Percentiles rank a stretch among this genome's conserved stretches.
These are phyloP conservation scores for Corythornis leucogaster DNA, from an alignment of 2,797 vertebrate species.

Conservation along the genomic window DNA sequence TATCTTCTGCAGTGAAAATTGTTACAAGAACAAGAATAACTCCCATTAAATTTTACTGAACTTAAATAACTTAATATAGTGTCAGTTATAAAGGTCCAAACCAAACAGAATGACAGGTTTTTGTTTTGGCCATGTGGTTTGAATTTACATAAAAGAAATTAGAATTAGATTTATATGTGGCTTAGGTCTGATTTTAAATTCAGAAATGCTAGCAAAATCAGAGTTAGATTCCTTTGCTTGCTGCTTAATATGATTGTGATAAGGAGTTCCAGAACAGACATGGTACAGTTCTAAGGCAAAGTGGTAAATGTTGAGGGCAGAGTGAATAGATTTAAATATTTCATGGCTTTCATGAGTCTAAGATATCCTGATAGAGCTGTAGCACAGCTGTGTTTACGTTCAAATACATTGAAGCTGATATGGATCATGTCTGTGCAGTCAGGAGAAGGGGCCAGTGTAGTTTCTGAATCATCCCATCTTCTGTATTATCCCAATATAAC, in stretches of 20 bases:
- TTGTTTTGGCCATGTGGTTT: conserved; percentile 2
- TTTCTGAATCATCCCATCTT: conserved; percentile 15
- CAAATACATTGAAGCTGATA: not conserved
- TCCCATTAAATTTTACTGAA: not conserved
- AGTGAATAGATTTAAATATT: conserved; percentile 1
- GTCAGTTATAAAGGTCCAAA: conserved; percentile 42
- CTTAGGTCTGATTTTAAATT: conserved; percentile 37
- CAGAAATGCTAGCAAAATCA: conserved; percentile 50
- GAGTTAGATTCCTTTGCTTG: not conserved
- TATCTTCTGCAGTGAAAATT: conserved; percentile 2
- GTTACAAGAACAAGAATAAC: conserved; percentile 3
- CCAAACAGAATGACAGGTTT: not conserved
- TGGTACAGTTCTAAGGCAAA: not conserved
- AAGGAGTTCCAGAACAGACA: not conserved
- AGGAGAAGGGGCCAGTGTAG: not conserved
- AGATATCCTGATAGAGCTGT: conserved; percentile 1
- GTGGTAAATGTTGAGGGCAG: not conserved
- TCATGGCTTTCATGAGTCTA: conserved; percentile 5
- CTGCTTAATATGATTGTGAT: not conserved
- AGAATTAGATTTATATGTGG: conserved; percentile 48
- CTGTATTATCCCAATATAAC: conserved; percentile 6
- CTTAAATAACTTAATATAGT: conserved; percentile 12
- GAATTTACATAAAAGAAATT: conserved; percentile 61
- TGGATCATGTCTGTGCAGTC: not conserved
- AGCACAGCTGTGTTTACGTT: conserved; percentile 6